Evolutionary conservation across 2,888 invertebrate species (phyloP).

Genomic region (Amorpha juglandis): DNA sequence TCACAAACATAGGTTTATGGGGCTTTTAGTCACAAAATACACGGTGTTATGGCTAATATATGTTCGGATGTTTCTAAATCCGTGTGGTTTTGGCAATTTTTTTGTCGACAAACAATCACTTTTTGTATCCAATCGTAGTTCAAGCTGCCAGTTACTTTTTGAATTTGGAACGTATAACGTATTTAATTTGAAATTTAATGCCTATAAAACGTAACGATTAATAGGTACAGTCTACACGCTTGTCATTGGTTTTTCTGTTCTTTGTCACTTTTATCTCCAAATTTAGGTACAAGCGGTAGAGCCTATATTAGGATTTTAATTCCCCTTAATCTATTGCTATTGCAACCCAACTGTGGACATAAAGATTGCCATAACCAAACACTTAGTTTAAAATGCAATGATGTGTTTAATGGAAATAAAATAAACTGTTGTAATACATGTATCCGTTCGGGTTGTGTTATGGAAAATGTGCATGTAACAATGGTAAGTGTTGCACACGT

Average conservation of each 20-base stretch:
- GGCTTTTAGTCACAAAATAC: conserved; percentile 75
- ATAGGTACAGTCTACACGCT: too few relatives aligned
- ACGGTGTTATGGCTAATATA: conserved; percentile 80
- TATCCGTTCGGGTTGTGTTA: conserved; percentile 76
- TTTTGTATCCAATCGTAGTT: background rate
- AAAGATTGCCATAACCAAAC: conserved; percentile 17
- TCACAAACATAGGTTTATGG: conserved; percentile 67
- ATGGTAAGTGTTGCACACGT: conserved; percentile 66
- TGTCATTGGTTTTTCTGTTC: background rate
- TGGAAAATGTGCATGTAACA: conserved; percentile 75
- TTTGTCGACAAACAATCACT: conserved; percentile 13
- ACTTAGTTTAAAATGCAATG: conserved; percentile 24
- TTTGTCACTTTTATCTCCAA: background rate
- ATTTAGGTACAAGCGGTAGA: too few relatives aligned
- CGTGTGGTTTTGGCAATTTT: conserved; percentile 37
- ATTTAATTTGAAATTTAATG: conserved; percentile 1
- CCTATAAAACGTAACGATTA: too few relatives aligned
- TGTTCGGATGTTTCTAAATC: conserved; percentile 73
- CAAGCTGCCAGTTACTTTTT: background rate
- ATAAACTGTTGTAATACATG: conserved; percentile 63
- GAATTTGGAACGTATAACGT: too few relatives aligned
- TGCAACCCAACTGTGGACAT: too few relatives aligned
- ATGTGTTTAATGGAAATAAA: conserved; percentile 61
- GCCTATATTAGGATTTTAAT: too few relatives aligned
- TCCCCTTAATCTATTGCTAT: background rate